These are phyloP conservation scores for Agrotis ipsilon DNA, from an alignment of 2,888 invertebrate species.

Conservation along the genomic window DNA sequence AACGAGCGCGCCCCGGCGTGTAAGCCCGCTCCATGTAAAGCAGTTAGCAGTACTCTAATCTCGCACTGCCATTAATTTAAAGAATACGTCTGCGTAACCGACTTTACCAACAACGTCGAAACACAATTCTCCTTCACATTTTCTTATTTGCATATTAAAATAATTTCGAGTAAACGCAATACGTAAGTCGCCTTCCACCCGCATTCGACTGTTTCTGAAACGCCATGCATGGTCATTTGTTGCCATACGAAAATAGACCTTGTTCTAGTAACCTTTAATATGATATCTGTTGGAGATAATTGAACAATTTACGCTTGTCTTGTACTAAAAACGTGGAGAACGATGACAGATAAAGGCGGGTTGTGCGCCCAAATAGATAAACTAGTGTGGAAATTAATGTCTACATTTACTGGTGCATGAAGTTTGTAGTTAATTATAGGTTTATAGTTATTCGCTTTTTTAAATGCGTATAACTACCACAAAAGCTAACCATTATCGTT, in stretches of 20 bases:
- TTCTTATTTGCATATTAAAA: slow-evolving; percentile 91
- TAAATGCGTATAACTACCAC: slow-evolving; percentile 87
- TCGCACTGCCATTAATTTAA: slow-evolving; percentile 90
- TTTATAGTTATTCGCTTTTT: slow-evolving; percentile 89
- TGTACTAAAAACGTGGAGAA: slow-evolving; percentile 78
- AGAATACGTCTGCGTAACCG: slow-evolving; percentile 90
- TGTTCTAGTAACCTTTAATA: slow-evolving; percentile 71
- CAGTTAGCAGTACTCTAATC: slow-evolving; percentile 91
- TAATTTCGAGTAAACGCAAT: slow-evolving; percentile 91
- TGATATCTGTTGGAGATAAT: slow-evolving; percentile 68
- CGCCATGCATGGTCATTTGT: slow-evolving; percentile 71
- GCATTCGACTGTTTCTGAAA: slow-evolving; percentile 71
- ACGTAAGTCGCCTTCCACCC: slow-evolving; percentile 87
- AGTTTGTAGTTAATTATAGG: slow-evolving; percentile 90
- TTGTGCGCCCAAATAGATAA: slow-evolving; percentile 91
- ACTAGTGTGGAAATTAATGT: slow-evolving; percentile 91
- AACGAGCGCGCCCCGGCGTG: slow-evolving; percentile 85
- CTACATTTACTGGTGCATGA: slow-evolving; percentile 91
- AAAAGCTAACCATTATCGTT: slow-evolving; percentile 89
- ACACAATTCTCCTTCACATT: slow-evolving; percentile 90
- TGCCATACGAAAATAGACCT: slow-evolving; percentile 76
- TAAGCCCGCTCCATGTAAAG: slow-evolving; percentile 89
- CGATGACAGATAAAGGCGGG: slow-evolving; percentile 91
- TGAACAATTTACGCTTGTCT: slow-evolving; percentile 78
- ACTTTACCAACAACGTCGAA: slow-evolving; percentile 88